These are phyloP conservation scores for Oryzias sinensis DNA, from an alignment of 2,797 vertebrate genomes.

Conservation along the genomic window DNA sequence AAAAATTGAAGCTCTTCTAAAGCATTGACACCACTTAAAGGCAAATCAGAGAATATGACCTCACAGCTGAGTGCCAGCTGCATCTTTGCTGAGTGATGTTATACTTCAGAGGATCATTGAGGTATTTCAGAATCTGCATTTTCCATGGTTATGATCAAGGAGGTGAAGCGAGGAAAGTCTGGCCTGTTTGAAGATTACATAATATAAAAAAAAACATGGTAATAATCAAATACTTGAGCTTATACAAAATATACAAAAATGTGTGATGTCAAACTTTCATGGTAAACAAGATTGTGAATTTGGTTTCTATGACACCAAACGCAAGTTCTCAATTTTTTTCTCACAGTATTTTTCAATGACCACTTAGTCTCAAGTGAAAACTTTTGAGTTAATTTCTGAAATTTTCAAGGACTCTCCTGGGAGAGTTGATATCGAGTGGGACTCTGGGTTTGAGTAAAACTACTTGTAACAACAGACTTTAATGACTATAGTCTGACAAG, in stretches of 20 bases:
- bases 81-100: no score
- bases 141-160: no score
- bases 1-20: no score
- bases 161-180: no score
- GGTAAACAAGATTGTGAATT: background rate
- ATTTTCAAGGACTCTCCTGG: background rate
- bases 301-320: background rate
- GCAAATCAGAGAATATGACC: no score
- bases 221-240: background rate
- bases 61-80: no score
- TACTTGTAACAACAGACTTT: slow-evolving; percentile 22
- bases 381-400: slow-evolving; percentile 22
- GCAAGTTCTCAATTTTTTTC: slow-evolving; percentile 6
- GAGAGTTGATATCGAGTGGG: slow-evolving; percentile 1
- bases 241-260: background rate
- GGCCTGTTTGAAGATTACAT: no score
- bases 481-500: slow-evolving; percentile 16
- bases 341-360: background rate
- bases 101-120: no score
- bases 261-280: background rate
- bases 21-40: no score
- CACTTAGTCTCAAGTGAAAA: slow-evolving; percentile 9
- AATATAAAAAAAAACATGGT: no score
- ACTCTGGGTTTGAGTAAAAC: slow-evolving; percentile 1
- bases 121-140: no score